Percentiles rank a stretch among this genome's conserved stretches.
Evolutionary conservation across 2,888 invertebrate genomes (phyloP).

Genomic region (Hirtodrosophila cameraria): DNA sequence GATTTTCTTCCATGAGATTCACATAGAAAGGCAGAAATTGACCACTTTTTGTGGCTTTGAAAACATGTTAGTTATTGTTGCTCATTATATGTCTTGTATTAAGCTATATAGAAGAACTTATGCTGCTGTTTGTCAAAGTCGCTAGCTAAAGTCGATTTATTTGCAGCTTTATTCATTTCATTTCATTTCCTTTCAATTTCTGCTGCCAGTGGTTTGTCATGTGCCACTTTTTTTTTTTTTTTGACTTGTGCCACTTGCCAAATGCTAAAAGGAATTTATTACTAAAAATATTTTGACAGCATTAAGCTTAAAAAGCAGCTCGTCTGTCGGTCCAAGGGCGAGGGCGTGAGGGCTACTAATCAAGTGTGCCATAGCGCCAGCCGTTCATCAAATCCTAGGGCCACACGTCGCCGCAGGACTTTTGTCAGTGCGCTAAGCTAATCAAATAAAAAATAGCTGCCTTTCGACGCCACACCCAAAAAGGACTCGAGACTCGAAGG

Average conservation of each 20-base stretch:
- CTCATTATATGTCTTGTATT: background rate
- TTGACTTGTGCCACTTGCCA: slow-evolving; percentile 22
- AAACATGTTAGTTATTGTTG: slow-evolving; percentile 1
- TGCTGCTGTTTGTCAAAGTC: slow-evolving; percentile 5
- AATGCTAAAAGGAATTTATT: slow-evolving; percentile 72
- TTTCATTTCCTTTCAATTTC: slow-evolving; percentile 58
- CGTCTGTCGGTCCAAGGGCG: background rate
- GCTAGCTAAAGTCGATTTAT: slow-evolving; percentile 48
- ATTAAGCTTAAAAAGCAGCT: slow-evolving; percentile 74
- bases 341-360: slow-evolving; percentile 69
- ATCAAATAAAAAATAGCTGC: slow-evolving; percentile 74
- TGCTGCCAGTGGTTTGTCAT: slow-evolving; percentile 2
- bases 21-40: background rate
- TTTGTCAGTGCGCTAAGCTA: slow-evolving; percentile 69
- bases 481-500: slow-evolving; percentile 30
- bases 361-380: slow-evolving; percentile 59
- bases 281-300: slow-evolving; percentile 82
- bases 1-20: background rate
- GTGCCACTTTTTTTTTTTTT: slow-evolving; percentile 14
- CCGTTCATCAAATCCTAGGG: slow-evolving; percentile 78
- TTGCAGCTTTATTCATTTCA: slow-evolving; percentile 30
- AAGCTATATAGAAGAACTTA: slow-evolving; percentile 17
- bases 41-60: background rate
- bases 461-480: slow-evolving; percentile 28
- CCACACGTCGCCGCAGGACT: slow-evolving; percentile 80